Conservation (phyloP, 2,888 invertebrate species). For the Palloptera scutellata region DNA sequence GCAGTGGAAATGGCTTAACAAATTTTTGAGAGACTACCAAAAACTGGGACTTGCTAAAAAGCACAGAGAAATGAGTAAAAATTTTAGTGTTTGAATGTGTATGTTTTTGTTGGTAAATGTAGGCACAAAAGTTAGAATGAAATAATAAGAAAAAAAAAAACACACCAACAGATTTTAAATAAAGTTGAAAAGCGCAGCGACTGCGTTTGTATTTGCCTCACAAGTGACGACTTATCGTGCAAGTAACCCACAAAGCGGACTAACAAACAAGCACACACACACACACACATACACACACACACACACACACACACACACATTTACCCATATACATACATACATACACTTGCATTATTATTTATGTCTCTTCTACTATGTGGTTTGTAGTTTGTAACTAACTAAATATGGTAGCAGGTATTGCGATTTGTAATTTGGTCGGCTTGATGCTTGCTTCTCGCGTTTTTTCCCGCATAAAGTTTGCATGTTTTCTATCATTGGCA, state of each 20-base stretch:
- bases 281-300: constrained; percentile 6
- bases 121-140: too few species aligned
- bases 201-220: background rate
- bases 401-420: background rate
- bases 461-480: background rate
- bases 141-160: too few species aligned
- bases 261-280: background rate
- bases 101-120: too few species aligned
- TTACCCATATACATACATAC: background rate
- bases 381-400: too few species aligned
- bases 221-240: background rate
- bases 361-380: background rate
- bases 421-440: constrained; percentile 6
- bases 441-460: background rate
- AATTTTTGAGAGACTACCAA: too few species aligned
- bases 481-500: too few species aligned
- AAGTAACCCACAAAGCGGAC: background rate
- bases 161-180: too few species aligned
- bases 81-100: too few species aligned
- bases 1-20: too few species aligned
- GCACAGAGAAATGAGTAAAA: too few species aligned
- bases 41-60: too few species aligned
- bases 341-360: background rate
- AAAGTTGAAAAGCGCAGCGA: background rate
- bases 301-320: background rate